These are phyloP conservation scores for Cebus imitator DNA, from an alignment of 2,113 vertebrate species.

Conservation along the genomic window DNA sequence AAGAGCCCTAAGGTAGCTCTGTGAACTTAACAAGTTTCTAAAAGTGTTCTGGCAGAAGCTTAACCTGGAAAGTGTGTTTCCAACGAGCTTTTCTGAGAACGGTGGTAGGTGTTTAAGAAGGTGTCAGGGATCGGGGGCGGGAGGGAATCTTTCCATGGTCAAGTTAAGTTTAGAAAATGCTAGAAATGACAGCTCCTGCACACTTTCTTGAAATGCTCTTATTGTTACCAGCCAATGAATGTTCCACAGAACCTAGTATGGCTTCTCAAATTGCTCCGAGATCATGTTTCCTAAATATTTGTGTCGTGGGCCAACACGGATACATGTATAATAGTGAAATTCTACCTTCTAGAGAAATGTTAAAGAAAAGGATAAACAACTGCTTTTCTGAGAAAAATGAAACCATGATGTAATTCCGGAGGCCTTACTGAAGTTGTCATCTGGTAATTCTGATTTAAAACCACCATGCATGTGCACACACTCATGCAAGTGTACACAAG, in stretches of 20 bases:
- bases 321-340: neutral
- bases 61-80: neutral
- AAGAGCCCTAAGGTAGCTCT: neutral
- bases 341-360: neutral
- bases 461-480: neutral
- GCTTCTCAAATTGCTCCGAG: neutral
- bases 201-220: neutral
- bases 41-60: neutral
- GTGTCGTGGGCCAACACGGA: neutral
- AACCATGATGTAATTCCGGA: neutral
- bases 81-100: neutral
- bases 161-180: neutral
- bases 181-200: neutral
- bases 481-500: neutral
- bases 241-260: neutral
- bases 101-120: neutral
- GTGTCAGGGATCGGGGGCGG: neutral
- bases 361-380: neutral
- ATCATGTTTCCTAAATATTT: neutral
- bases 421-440: neutral
- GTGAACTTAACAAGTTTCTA: neutral
- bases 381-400: neutral
- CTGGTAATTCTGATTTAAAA: neutral
- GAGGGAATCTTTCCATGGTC: neutral
- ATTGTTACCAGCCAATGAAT: neutral